Conservation (phyloP, 2,888 invertebrate genomes). For the Drosophila rubida region DNA sequence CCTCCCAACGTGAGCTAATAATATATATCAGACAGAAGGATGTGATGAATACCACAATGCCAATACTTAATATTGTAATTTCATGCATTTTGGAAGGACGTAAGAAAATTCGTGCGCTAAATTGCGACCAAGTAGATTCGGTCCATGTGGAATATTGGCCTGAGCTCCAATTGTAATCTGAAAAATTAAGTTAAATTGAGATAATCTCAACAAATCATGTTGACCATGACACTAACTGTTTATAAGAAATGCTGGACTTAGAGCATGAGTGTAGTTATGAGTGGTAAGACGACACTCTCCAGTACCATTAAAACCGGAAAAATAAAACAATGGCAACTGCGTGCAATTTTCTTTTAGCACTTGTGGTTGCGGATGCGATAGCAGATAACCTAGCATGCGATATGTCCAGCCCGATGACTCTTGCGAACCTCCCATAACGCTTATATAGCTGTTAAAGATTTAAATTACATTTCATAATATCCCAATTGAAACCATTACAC, state of each 20-base stretch:
- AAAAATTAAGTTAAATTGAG: neutral
- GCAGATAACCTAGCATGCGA: conserved; percentile 82
- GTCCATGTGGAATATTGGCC: conserved; percentile 94
- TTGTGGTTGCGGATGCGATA: conserved; percentile 70
- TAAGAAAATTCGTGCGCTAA: conserved; percentile 92
- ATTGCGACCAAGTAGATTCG: conserved; percentile 92
- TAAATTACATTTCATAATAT: neutral
- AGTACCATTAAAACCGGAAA: conserved; percentile 88
- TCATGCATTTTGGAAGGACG: conserved; percentile 86
- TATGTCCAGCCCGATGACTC: conserved; percentile 84
- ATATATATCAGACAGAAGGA: conserved; percentile 84
- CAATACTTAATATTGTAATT: conserved; percentile 82
- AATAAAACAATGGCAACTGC: conserved; percentile 86
- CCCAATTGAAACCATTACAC: conserved; percentile 23
- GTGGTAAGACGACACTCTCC: conserved; percentile 90
- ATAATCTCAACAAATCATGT: neutral
- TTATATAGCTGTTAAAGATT: conserved; percentile 80
- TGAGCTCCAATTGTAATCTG: conserved; percentile 91
- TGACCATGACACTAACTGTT: conserved; percentile 85
- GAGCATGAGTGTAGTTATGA: conserved; percentile 90
- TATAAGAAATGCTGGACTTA: conserved; percentile 93
- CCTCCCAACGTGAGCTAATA: conserved; percentile 83
- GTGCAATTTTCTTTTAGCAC: conserved; percentile 85
- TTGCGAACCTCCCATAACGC: conserved; percentile 82
- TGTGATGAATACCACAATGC: conserved; percentile 82